Base-by-base conservation (phyloP, 2,113 vertebrate genomes). In the Fulica atra region DNA sequence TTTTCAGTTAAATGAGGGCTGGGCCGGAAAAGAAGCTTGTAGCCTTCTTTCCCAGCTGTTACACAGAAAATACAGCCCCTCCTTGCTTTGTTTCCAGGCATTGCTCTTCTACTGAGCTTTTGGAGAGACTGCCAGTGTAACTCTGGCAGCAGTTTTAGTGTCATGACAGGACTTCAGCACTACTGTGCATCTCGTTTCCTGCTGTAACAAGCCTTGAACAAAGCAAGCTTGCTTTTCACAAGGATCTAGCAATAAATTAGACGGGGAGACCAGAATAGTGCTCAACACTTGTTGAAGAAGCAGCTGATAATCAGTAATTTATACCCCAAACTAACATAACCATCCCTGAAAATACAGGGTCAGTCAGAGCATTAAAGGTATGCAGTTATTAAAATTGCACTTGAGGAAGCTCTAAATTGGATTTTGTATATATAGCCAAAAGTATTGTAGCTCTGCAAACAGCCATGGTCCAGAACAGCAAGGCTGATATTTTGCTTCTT, bases 11-110 rank as follows among this genome's bases (percentile, higher is more conserved):
- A 88, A 87, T 64, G 65, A 85, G 19, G 31, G 17, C 72, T 78
- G 35, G 68, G 42, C 92, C 92, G 79, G 69, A 80, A 92, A 89
- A 95, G 50, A 36, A 92, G 81, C 74, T 82, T 72, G 73, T 82
- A 65, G 57, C 72, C 21, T 53, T 36, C 50, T 86, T 86, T 46
- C 65, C 83, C 46, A 91, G 80, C 88, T 90, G 29, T 68, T 81
- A 40, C 57, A 33, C 36, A n/a, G 35, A 40, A 63, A 79, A 71
- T 40, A 9, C 16, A 20, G 36, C 48, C 77, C 18, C 11, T 94
- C 13, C 38, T 69, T 92, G 20, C 61, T 91, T 81, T 7, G 6
- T 73, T 94, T 92, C 40, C 36, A 91, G 64, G 11, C 63, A 40
- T 38, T 5, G 8, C 66, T 77, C 9, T 51, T 79, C 31, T 42